Percentiles rank a stretch among this genome's conserved stretches.
Evolutionary conservation across 2,888 invertebrate species (phyloP).

Genomic region (Biston stratarius): DNA sequence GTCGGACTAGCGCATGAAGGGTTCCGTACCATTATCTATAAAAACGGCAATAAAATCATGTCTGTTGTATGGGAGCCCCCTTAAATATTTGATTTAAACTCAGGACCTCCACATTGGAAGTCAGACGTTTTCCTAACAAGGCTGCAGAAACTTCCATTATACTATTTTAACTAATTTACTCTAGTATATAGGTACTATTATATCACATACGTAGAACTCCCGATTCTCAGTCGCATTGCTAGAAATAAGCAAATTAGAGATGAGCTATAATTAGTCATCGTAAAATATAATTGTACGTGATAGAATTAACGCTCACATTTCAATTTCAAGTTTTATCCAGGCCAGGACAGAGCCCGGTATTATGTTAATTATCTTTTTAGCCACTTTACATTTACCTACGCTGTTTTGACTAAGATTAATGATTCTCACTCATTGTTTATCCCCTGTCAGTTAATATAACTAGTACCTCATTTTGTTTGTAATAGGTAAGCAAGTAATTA

Average conservation of each 20-base stretch:
- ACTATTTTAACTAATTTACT: too few species aligned
- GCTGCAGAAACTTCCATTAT: too few species aligned
- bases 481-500: neutral
- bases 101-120: too few species aligned
- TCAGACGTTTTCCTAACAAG: too few species aligned
- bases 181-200: too few species aligned
- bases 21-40: too few species aligned
- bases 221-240: too few species aligned
- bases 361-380: neutral
- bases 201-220: too few species aligned
- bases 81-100: too few species aligned
- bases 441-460: constrained; percentile 53
- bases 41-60: too few species aligned
- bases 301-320: neutral
- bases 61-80: too few species aligned
- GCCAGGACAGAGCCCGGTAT: neutral
- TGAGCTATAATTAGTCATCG: neutral
- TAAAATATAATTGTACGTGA: neutral
- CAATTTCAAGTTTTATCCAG: neutral
- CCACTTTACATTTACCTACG: neutral
- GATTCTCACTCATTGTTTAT: constrained; percentile 59
- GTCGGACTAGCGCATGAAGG: too few species aligned
- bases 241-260: neutral
- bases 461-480: constrained; percentile 34
- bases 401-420: constrained; percentile 63